These are phyloP conservation scores for Agriopis aurantiaria DNA, from an alignment of 2,888 invertebrate species.

Conservation along the genomic window DNA sequence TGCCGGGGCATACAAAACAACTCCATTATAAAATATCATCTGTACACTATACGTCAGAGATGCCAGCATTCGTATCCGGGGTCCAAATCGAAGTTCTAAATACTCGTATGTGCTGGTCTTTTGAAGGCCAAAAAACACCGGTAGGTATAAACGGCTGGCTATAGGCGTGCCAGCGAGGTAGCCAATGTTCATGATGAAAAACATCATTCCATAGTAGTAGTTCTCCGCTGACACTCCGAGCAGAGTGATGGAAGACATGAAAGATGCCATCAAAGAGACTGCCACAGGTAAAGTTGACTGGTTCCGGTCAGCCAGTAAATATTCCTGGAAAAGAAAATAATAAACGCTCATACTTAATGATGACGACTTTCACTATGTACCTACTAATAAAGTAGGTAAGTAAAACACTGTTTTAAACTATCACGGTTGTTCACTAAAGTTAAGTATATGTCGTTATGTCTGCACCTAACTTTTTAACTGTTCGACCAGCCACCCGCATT, in stretches of 20 bases:
- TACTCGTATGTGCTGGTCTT: slow-evolving; percentile 96
- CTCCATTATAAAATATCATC: slow-evolving; percentile 95
- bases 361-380: too few relatives aligned
- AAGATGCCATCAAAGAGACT: slow-evolving; percentile 96
- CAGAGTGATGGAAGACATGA: slow-evolving; percentile 96
- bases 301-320: slow-evolving; percentile 92
- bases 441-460: too few relatives aligned
- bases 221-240: slow-evolving; percentile 96
- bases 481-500: too few relatives aligned
- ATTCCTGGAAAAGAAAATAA: slow-evolving; percentile 87
- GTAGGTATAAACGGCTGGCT: slow-evolving; percentile 91
- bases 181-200: slow-evolving; percentile 91
- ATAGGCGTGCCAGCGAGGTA: slow-evolving; percentile 93
- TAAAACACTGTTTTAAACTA: too few relatives aligned
- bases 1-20: slow-evolving; percentile 97
- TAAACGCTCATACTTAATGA: too few relatives aligned
- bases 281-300: slow-evolving; percentile 93
- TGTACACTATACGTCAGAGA: slow-evolving; percentile 95
- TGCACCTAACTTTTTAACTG: too few relatives aligned
- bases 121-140: slow-evolving; percentile 94
- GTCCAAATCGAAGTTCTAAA: slow-evolving; percentile 94
- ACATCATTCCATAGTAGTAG: slow-evolving; percentile 93
- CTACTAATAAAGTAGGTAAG: too few relatives aligned
- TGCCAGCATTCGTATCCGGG: slow-evolving; percentile 90
- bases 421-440: too few relatives aligned